These are phyloP conservation scores for Drosophila punjabiensis DNA, from an alignment of 1,140 invertebrate genomes.

Conservation along the genomic window DNA sequence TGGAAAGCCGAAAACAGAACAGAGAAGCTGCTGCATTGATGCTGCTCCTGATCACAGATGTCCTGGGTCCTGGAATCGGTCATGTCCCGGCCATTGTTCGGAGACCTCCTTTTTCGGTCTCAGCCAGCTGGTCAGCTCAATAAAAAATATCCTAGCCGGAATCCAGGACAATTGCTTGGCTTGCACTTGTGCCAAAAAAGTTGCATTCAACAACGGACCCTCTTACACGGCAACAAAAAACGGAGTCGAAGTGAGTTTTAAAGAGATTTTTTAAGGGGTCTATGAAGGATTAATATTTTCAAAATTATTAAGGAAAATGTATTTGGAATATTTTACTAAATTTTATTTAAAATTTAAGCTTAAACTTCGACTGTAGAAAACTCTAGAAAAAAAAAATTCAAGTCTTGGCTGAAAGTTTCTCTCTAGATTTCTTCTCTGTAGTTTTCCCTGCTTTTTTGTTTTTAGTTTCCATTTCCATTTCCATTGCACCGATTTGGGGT, in stretches of 20 bases:
- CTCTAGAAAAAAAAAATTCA: not conserved
- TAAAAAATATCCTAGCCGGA: constrained; percentile 45
- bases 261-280: not conserved
- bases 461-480: constrained; percentile 21
- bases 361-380: not conserved
- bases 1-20: constrained; percentile 3
- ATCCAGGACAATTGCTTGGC: constrained; percentile 52
- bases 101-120: not conserved
- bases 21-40: constrained; percentile 27
- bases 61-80: constrained; percentile 39
- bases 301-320: not conserved
- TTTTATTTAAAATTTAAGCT: not conserved
- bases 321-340: too few relatives aligned
- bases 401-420: not conserved
- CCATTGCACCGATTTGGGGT: constrained; percentile 34
- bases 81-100: constrained; percentile 45
- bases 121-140: constrained; percentile 36
- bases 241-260: not conserved
- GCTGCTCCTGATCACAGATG: constrained; percentile 50
- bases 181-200: constrained; percentile 61
- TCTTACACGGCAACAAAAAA: constrained; percentile 9
- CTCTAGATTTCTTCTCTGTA: not conserved
- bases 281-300: not conserved
- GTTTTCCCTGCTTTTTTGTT: not conserved
- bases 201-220: constrained; percentile 35